Conservation (phyloP, 2,113 vertebrate species). For the Nyctereutes procyonoides region DNA sequence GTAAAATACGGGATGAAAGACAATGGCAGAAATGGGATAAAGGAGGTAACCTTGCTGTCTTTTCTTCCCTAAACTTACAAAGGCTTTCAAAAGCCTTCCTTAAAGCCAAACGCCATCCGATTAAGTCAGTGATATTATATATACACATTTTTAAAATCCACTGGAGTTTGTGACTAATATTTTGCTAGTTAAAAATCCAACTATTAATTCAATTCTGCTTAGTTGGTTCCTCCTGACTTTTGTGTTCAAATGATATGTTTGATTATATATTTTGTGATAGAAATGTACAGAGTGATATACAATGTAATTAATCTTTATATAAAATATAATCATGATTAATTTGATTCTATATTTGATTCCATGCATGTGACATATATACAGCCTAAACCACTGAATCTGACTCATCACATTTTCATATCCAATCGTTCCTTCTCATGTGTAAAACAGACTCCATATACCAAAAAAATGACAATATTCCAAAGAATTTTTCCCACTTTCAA, state of each 20-base stretch:
- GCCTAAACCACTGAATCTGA: constrained; percentile 23
- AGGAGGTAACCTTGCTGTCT: background rate
- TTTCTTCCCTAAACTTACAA: background rate
- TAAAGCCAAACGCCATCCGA: background rate
- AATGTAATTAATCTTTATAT: background rate
- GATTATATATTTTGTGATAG: background rate
- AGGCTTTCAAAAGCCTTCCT: background rate
- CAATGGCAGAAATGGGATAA: background rate
- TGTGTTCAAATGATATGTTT: background rate
- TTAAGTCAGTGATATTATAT: background rate
- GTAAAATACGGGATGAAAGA: constrained; percentile 57
- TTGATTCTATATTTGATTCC: background rate
- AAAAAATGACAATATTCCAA: background rate
- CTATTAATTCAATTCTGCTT: background rate
- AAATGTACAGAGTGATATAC: background rate
- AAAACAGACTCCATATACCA: background rate
- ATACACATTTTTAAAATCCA: background rate
- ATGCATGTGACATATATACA: background rate
- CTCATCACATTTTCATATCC: background rate
- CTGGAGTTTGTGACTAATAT: background rate
- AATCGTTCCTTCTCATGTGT: background rate
- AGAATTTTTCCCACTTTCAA: background rate
- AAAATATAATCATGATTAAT: background rate
- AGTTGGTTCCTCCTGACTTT: background rate
- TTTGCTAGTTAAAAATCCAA: constrained; percentile 21